These are phyloP conservation scores for Caenorhabditis brenneri DNA, from an alignment of 1,140 invertebrate species.

Conservation along the genomic window DNA sequence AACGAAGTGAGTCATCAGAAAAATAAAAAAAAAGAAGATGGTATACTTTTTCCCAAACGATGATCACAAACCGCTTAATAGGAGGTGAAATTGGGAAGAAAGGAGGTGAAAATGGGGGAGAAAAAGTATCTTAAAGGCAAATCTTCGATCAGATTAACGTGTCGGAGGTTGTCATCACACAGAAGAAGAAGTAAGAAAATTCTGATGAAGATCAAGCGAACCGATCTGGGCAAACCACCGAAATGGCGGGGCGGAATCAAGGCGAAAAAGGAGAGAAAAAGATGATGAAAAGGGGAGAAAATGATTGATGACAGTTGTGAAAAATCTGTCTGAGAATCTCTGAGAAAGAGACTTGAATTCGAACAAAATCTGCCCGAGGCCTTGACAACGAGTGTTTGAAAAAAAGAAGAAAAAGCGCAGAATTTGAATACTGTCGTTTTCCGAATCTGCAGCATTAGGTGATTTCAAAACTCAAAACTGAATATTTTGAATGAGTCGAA, in stretches of 20 bases:
- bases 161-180: background rate
- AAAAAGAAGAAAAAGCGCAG: too few species aligned
- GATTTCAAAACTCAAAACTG: too few species aligned
- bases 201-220: conserved; percentile 19
- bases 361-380: background rate
- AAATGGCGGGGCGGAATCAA: conserved; percentile 1
- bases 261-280: background rate
- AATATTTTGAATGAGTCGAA: too few species aligned
- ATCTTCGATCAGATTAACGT: conserved; percentile 34
- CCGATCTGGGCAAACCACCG: conserved; percentile 18
- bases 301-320: conserved; percentile 1
- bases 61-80: conserved; percentile 14
- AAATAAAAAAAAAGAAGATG: background rate
- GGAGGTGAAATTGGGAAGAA: background rate
- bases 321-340: conserved; percentile 8
- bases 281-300: conserved; percentile 31
- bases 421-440: too few species aligned
- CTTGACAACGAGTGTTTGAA: too few species aligned
- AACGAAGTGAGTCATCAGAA: background rate
- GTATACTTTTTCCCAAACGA: background rate
- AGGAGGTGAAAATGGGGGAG: background rate
- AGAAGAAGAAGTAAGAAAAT: background rate
- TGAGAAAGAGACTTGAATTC: background rate
- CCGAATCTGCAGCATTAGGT: too few species aligned
- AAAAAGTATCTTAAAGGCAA: conserved; percentile 24